Evolutionary conservation across 2,797 vertebrate species (phyloP).

Genomic region (Coregonus sp.): DNA sequence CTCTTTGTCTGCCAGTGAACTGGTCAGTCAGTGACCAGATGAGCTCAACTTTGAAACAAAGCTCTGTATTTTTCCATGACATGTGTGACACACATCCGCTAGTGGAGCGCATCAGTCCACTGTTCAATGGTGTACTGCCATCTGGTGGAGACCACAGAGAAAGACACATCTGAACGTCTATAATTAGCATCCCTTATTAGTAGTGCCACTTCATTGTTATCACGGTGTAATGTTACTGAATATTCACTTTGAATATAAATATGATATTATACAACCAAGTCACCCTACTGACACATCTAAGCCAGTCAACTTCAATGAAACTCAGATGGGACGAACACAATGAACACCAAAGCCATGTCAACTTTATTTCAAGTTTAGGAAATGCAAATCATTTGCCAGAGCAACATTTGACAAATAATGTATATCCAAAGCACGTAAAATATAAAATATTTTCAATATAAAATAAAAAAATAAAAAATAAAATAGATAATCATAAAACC

Average conservation of each 20-base stretch:
- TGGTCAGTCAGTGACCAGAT: background rate
- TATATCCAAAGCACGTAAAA: background rate
- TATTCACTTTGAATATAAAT: background rate
- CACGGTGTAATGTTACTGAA: background rate
- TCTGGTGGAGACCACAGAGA: conserved; percentile 25
- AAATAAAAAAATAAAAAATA: background rate
- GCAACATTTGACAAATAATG: background rate
- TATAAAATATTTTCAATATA: conserved; percentile 6
- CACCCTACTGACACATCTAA: background rate
- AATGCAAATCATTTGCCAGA: background rate
- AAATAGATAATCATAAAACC: background rate
- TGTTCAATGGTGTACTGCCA: conserved; percentile 16
- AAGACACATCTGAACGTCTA: background rate
- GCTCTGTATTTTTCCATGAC: conserved; percentile 53
- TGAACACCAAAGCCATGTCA: background rate
- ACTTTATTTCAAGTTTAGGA: conserved; percentile 5
- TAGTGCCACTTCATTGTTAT: background rate
- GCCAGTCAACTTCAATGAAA: too few relatives aligned
- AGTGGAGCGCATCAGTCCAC: background rate
- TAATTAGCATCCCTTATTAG: background rate
- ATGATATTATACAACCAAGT: background rate
- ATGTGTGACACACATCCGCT: background rate
- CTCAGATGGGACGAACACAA: background rate
- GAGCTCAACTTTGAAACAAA: background rate
- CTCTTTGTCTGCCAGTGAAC: conserved; percentile 1